Conservation (phyloP, 1,140 invertebrate genomes). For the Caenorhabditis remanei region DNA sequence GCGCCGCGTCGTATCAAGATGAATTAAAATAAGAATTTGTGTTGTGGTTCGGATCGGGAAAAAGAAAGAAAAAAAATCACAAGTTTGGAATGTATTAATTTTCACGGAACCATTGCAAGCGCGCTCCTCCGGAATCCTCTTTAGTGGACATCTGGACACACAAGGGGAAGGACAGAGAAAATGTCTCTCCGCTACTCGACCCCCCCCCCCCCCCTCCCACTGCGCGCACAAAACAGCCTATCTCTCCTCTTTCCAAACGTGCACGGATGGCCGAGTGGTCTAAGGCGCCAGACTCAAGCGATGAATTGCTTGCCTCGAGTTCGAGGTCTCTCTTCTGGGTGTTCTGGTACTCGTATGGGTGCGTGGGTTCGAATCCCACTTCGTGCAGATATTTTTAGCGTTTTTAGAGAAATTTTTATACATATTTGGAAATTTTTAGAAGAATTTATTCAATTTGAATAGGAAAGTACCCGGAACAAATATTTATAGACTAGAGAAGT, state of each 20-base stretch:
- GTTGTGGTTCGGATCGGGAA: too few species aligned
- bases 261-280: slow-evolving; percentile 69
- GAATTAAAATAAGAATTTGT: too few species aligned
- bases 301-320: slow-evolving; percentile 47
- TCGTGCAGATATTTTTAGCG: slow-evolving; percentile 57
- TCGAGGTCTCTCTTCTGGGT: slow-evolving; percentile 18
- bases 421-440: background rate
- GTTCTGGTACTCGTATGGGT: slow-evolving; percentile 60
- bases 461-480: background rate
- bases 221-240: background rate
- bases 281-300: slow-evolving; percentile 69
- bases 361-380: slow-evolving; percentile 64
- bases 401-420: too few species aligned
- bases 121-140: too few species aligned
- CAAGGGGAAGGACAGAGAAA: too few species aligned
- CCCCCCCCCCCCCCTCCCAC: background rate
- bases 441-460: background rate
- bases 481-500: background rate
- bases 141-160: too few species aligned
- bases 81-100: too few species aligned
- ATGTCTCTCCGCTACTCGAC: background rate
- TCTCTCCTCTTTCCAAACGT: background rate
- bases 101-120: too few species aligned
- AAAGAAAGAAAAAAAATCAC: too few species aligned
- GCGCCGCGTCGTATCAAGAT: too few species aligned